Evolutionary conservation across 2,888 invertebrate species (phyloP), one percentile per base, ranked within the genome.

Genomic region (Sinelater perroti): DNA sequence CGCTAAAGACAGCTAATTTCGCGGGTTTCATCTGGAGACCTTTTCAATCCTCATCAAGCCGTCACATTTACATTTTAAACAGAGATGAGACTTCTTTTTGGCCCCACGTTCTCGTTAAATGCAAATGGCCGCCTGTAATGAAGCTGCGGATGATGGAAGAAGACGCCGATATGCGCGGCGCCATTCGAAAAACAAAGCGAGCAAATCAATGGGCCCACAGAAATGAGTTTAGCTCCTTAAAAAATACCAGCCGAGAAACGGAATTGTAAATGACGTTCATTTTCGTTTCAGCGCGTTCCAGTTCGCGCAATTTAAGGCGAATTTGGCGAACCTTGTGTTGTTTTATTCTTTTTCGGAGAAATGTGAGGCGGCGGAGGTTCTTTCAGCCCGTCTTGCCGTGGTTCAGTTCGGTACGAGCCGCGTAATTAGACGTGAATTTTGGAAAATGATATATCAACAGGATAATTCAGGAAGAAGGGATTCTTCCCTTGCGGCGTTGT

Each of bases 111-210:
- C 71, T 72, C 71, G 72, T 71, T 72, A 73, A 74, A 75, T 75
- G 75, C 75, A 75, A 75, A 75, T 75, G 73, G 74, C 72, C 62
- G 73, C 64, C 40, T 51, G 67, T 69, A 69, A 69, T 69, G 73
- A 75, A 72, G 70, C 70, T 65, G 63, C 67, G 60, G 57, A 56
- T 52, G 56, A 16, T 36, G 58, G 63, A 66, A 63, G 62, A 62
- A 64, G 64, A 67, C 57, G 61, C 36, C 52, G 53, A 44, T 60
- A 56, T 51, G 35, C 42, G 13, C 20, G 55, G 49, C 35, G 52
- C 36, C 42, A 28, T 44, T 44, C 20, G 44, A 45, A 54, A 61
- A 62, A 64, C 63, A 62, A 62, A 64, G 62, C 57, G 53, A 56
- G 45, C 60, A 50, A 65, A 60, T 61, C 62, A 61, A 60, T 61